Conservation (phyloP, 37 sponge, comb jelly and placozoan genomes). For the Eunapius fragilis region DNA sequence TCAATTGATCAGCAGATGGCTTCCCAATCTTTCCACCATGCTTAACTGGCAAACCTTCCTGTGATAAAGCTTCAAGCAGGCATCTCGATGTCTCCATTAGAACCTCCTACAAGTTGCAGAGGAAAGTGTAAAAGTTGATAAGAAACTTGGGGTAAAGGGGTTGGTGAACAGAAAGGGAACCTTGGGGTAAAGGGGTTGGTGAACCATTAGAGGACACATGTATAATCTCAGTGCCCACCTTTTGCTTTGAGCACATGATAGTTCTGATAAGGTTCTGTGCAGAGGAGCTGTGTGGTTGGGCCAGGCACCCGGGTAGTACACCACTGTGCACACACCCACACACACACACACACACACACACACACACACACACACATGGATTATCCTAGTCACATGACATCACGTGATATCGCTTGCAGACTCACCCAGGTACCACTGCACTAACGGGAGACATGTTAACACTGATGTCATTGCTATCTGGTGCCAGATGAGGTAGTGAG, state of each 20-base stretch:
- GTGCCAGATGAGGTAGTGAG: conserved; percentile 39
- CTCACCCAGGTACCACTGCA: neutral
- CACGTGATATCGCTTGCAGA: no score
- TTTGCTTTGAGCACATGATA: conserved; percentile 42
- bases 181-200: neutral
- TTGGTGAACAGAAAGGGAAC: neutral
- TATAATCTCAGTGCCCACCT: conserved; percentile 30
- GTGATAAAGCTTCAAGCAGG: conserved; percentile 52
- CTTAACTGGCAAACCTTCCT: conserved; percentile 49
- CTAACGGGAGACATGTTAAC: conserved; percentile 52
- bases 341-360: neutral
- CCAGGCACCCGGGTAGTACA: conserved; percentile 39
- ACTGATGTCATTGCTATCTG: conserved; percentile 48
- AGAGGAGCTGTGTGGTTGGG: conserved; percentile 28
- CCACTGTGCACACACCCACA: neutral
- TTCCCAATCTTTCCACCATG: conserved; percentile 44
- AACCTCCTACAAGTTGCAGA: conserved; percentile 64
- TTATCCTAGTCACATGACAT: neutral
- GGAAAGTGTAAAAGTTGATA: no score
- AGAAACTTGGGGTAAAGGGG: neutral
- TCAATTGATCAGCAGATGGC: conserved; percentile 45
- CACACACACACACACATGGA: conserved; percentile 9
- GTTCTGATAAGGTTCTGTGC: conserved; percentile 39
- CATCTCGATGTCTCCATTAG: conserved; percentile 64
- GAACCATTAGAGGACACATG: neutral